Conservation (phyloP, 1,140 invertebrate species). For the Bombyx mandarina region DNA sequence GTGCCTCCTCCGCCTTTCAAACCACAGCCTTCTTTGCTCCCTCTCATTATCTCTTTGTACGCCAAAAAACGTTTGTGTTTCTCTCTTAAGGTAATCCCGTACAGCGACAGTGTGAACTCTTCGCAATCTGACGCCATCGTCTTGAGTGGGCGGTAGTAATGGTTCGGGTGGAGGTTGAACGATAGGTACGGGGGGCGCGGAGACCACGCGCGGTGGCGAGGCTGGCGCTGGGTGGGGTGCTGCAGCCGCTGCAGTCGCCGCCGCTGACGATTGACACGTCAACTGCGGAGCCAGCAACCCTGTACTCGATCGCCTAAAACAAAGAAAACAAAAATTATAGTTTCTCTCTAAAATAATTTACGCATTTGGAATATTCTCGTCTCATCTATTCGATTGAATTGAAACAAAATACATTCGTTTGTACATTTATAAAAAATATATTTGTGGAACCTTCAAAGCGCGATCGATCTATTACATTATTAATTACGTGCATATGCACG, state of each 20-base stretch:
- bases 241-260: constrained; percentile 35
- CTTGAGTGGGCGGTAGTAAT: constrained; percentile 50
- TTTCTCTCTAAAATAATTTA: too few species aligned
- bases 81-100: constrained; percentile 78
- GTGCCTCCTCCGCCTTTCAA: constrained; percentile 80
- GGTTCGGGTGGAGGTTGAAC: constrained; percentile 37
- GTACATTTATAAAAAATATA: background rate
- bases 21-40: constrained; percentile 79
- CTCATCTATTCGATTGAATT: too few species aligned
- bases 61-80: constrained; percentile 85
- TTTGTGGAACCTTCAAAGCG: background rate
- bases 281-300: constrained; percentile 53
- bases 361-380: too few species aligned
- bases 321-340: constrained; percentile 14
- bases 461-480: too few species aligned
- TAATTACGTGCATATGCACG: too few species aligned
- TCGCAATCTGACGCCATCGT: constrained; percentile 52
- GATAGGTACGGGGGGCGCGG: constrained; percentile 37
- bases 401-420: background rate
- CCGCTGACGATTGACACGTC: constrained; percentile 54
- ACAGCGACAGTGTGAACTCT: constrained; percentile 52
- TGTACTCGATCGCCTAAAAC: constrained; percentile 57
- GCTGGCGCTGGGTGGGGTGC: constrained; percentile 50
- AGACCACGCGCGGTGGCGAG: constrained; percentile 48
- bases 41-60: constrained; percentile 81